Evolutionary conservation across 92 coral and sea anemone genomes (phyloP).

Genomic region (Bergia sp.): DNA sequence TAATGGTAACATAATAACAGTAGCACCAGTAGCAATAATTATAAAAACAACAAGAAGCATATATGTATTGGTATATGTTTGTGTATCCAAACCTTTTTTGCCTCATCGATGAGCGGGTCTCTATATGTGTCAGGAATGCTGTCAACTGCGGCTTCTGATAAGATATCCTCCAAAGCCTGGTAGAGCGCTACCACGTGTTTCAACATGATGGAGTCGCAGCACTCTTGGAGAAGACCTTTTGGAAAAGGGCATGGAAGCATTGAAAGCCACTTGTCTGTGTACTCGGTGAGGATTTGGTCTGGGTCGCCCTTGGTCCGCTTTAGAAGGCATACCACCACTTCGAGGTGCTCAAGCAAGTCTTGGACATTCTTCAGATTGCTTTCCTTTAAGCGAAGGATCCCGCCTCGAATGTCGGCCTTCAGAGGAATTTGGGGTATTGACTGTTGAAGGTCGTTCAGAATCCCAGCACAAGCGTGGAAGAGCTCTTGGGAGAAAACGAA

Average conservation of each 20-base stretch:
- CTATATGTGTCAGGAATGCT: conserved; percentile 71
- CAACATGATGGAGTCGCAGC: conserved; percentile 72
- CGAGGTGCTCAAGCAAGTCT: conserved; percentile 82
- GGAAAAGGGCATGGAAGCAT: conserved; percentile 84
- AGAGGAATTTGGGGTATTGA: conserved; percentile 78
- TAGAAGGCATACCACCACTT: conserved; percentile 87
- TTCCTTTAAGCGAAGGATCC: conserved; percentile 60
- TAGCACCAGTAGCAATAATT: too few species aligned
- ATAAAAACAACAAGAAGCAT: too few species aligned
- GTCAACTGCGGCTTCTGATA: conserved; percentile 81
- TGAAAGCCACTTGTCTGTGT: conserved; percentile 80
- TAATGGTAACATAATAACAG: too few species aligned
- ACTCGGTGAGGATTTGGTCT: conserved; percentile 68
- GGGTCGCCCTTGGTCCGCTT: conserved; percentile 77
- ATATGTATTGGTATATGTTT: too few species aligned
- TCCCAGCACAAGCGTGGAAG: conserved; percentile 84
- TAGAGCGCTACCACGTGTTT: conserved; percentile 89
- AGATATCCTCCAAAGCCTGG: conserved; percentile 86
- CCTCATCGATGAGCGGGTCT: conserved; percentile 46
- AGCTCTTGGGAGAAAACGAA: conserved; percentile 93
- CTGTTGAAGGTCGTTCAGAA: conserved; percentile 76
- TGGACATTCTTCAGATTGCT: conserved; percentile 73
- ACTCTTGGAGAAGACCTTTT: conserved; percentile 71
- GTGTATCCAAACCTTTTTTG: conserved; percentile 4
- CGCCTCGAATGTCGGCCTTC: conserved; percentile 66